A percentile compares a stretch with the other conserved stretches of the same genome.
Conservation (phyloP, 2,888 invertebrate genomes). For the Aspidiotus destructor region DNA sequence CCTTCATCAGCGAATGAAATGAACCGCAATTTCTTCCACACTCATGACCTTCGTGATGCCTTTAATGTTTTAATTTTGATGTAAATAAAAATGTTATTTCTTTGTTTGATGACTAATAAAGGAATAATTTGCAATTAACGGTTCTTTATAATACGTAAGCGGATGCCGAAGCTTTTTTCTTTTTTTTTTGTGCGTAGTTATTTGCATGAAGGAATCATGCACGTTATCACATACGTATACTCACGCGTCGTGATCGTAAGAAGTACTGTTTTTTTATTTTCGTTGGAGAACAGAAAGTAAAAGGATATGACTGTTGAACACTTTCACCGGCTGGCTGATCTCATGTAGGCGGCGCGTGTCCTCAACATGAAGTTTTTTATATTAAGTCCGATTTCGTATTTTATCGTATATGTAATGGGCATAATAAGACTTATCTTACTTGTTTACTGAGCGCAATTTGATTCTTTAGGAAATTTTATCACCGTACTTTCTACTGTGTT, state of each 20-base stretch:
- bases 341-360: conserved; percentile 3
- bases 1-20: no score
- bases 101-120: no score
- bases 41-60: no score
- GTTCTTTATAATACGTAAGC: no score
- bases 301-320: conserved; percentile 25
- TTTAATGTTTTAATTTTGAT: no score
- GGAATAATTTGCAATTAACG: no score
- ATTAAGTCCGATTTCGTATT: conserved; percentile 12
- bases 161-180: neutral
- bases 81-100: no score
- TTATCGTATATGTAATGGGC: no score
- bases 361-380: neutral
- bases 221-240: neutral
- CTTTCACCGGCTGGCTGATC: conserved; percentile 19
- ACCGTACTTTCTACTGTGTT: conserved; percentile 3
- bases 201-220: neutral
- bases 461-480: conserved; percentile 6
- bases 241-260: neutral
- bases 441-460: neutral
- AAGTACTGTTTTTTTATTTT: neutral
- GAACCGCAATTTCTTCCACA: no score
- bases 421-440: no score
- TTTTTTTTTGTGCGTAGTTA: neutral
- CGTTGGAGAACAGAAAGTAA: conserved; percentile 19